Evolutionary conservation across 92 coral and sea anemone species (phyloP).

Genomic region (Phymanthus crucifer): DNA sequence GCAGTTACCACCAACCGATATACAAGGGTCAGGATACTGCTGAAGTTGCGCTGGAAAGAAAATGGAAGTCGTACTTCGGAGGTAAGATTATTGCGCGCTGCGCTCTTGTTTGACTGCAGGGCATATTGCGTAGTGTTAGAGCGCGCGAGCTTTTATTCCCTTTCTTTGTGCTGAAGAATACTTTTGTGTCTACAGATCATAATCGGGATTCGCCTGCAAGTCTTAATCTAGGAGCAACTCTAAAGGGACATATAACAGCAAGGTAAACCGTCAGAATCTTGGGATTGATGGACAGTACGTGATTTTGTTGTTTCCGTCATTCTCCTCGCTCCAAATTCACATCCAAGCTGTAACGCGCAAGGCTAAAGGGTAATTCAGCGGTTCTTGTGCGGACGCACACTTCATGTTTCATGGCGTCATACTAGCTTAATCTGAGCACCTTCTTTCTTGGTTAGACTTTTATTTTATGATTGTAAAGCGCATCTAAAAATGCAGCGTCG

Average conservation of each 20-base stretch:
- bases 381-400: no score
- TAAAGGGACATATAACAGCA: slow-evolving; percentile 43
- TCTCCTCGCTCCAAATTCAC: no score
- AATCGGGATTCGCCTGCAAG: slow-evolving; percentile 68
- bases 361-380: no score
- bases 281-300: no score
- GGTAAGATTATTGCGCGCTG: slow-evolving; percentile 40
- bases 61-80: slow-evolving; percentile 96
- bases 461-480: no score
- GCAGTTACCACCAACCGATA: slow-evolving; percentile 36
- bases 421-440: no score
- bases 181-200: slow-evolving; percentile 39
- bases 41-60: slow-evolving; percentile 78
- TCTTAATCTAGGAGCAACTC: slow-evolving; percentile 69
- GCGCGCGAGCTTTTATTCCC: background rate
- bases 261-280: slow-evolving; percentile 43
- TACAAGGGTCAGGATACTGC: slow-evolving; percentile 70
- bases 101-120: background rate
- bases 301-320: no score
- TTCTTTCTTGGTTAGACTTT: no score
- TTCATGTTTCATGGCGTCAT: no score
- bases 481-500: no score
- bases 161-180: background rate
- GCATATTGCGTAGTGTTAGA: no score
- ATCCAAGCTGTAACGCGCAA: no score